Evolutionary conservation across 2,797 vertebrate genomes (phyloP).

Genomic region (Rhabdomys pumilio): DNA sequence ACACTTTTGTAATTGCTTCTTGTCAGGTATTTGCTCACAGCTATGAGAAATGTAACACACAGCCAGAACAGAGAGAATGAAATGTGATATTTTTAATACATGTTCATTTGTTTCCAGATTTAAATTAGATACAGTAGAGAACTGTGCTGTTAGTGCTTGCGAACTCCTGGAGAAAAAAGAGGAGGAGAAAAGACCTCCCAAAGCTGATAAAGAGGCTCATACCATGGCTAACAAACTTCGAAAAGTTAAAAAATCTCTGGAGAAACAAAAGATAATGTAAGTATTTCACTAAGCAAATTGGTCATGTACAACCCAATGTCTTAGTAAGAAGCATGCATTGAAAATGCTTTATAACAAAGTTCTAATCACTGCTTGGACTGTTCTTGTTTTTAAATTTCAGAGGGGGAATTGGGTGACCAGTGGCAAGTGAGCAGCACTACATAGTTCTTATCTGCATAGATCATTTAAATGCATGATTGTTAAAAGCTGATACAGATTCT

Average conservation of each 20-base stretch:
- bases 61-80: background rate
- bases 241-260: constrained; percentile 82
- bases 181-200: constrained; percentile 16
- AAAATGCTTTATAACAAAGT: background rate
- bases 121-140: constrained; percentile 51
- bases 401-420: background rate
- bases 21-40: no score
- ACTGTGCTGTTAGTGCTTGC: fast-evolving
- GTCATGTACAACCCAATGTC: background rate
- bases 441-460: background rate
- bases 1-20: no score
- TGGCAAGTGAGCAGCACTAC: background rate
- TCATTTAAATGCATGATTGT: background rate
- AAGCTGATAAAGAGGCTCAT: constrained; percentile 78
- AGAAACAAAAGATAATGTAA: constrained; percentile 78
- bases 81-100: constrained; percentile 2
- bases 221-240: constrained; percentile 69
- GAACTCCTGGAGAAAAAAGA: background rate
- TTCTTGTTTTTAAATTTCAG: background rate
- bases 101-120: constrained; percentile 79
- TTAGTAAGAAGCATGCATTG: background rate
- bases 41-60: background rate
- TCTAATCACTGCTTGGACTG: background rate
- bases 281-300: constrained; percentile 28
- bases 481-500: background rate